Conservation (phyloP, 2,888 invertebrate species). For the Nemotelus pantherinus region DNA sequence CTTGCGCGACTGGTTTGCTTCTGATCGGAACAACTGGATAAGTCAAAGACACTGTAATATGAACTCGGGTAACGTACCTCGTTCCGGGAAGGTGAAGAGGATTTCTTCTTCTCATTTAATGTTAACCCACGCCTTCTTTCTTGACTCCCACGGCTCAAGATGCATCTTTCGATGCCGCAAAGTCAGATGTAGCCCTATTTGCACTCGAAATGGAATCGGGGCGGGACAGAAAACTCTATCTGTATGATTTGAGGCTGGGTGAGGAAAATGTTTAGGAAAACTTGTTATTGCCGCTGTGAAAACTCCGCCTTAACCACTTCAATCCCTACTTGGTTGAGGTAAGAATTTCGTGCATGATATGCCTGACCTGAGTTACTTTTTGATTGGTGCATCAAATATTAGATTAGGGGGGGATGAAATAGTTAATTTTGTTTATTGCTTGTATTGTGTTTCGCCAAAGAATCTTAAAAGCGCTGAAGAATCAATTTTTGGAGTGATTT, state of each 20-base stretch:
- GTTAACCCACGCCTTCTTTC: slow-evolving; percentile 2
- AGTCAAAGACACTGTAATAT: slow-evolving; percentile 5
- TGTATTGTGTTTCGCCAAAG: no score
- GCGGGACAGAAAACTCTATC: not conserved
- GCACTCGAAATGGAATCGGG: not conserved
- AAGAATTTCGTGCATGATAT: not conserved
- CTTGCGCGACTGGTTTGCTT: slow-evolving; percentile 15
- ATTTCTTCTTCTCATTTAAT: not conserved
- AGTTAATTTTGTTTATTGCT: no score
- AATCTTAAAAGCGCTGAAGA: no score
- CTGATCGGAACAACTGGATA: not conserved
- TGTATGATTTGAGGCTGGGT: not conserved
- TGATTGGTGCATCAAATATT: not conserved
- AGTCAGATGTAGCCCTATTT: not conserved
- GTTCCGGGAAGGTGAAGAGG: slow-evolving; percentile 14
- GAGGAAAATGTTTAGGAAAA: slow-evolving; percentile 6
- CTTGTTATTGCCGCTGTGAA: not conserved
- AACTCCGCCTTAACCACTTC: slow-evolving; percentile 12
- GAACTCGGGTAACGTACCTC: not conserved
- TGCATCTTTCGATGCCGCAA: not conserved
- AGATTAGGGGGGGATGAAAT: not conserved
- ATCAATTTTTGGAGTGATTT: no score
- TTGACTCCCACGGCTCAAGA: slow-evolving; percentile 25
- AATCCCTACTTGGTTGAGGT: slow-evolving; percentile 20
- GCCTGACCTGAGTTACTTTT: slow-evolving; percentile 16